Conservation (phyloP, 2,113 vertebrate species). For the Ciconia stormi region DNA sequence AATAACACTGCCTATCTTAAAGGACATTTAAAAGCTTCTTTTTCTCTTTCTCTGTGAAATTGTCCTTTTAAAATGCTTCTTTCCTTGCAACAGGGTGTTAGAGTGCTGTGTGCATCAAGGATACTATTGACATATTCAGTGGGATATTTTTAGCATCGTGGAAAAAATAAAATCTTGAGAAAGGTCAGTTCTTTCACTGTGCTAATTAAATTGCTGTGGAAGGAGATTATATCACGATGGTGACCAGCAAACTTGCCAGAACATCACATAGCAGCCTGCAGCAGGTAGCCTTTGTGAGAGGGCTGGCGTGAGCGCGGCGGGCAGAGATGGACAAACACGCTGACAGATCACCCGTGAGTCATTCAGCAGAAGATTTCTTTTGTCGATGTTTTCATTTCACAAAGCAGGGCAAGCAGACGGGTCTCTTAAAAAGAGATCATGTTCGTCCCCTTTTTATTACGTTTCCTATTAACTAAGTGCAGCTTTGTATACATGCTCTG, state of each 20-base stretch:
- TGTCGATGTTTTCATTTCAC: neutral
- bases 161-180: constrained; percentile 71
- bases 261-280: neutral
- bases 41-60: neutral
- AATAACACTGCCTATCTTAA: neutral
- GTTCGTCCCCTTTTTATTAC: neutral
- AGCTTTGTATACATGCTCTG: too few relatives aligned
- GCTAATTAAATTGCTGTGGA: constrained; percentile 76
- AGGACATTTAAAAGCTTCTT: neutral
- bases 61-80: neutral
- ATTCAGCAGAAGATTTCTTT: neutral
- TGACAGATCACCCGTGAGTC: constrained; percentile 10
- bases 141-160: constrained; percentile 74
- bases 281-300: neutral
- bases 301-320: neutral
- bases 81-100: neutral
- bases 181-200: constrained; percentile 74
- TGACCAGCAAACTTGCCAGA: constrained; percentile 10
- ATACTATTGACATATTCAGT: constrained; percentile 66
- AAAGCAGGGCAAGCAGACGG: neutral
- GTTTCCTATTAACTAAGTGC: neutral
- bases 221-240: constrained; percentile 70
- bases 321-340: neutral
- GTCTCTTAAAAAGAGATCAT: neutral
- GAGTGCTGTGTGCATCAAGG: constrained; percentile 36